Conservation (phyloP, 1,140 invertebrate species). For the Macrocentrus cingulum region DNA sequence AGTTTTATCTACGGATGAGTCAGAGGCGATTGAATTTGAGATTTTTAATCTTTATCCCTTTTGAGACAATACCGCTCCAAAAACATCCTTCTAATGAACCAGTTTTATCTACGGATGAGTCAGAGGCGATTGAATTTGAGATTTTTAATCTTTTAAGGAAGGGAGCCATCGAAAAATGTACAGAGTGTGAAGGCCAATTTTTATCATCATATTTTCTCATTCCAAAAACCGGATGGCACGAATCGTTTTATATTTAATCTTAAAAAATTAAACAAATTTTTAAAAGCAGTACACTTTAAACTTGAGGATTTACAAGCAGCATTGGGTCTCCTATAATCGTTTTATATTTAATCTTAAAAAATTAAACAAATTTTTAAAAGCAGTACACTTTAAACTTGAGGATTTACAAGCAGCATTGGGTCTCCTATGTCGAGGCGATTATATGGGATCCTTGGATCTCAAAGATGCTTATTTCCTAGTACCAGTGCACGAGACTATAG, state of each 20-base stretch:
- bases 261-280: conserved; percentile 25
- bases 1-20: conserved; percentile 1
- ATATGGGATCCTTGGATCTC: too few species aligned
- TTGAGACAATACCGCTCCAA: not conserved
- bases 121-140: not conserved
- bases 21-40: not conserved
- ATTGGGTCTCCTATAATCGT: too few species aligned
- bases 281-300: conserved; percentile 28
- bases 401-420: too few species aligned
- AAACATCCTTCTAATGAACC: conserved; percentile 34
- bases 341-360: too few species aligned
- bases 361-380: too few species aligned
- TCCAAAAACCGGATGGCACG: conserved; percentile 42
- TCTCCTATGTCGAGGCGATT: too few species aligned
- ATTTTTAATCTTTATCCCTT: conserved; percentile 23
- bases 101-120: conserved; percentile 1
- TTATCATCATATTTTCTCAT: conserved; percentile 41
- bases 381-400: too few species aligned
- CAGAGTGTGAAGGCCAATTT: conserved; percentile 13
- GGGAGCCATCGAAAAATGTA: conserved; percentile 19
- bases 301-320: conserved; percentile 24
- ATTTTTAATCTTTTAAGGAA: conserved; percentile 20
- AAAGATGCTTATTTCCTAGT: too few species aligned
- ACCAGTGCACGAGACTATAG: too few species aligned
- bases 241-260: conserved; percentile 30